Conservation (phyloP, 2,113 vertebrate genomes). For the Shinisaurus crocodilurus region DNA sequence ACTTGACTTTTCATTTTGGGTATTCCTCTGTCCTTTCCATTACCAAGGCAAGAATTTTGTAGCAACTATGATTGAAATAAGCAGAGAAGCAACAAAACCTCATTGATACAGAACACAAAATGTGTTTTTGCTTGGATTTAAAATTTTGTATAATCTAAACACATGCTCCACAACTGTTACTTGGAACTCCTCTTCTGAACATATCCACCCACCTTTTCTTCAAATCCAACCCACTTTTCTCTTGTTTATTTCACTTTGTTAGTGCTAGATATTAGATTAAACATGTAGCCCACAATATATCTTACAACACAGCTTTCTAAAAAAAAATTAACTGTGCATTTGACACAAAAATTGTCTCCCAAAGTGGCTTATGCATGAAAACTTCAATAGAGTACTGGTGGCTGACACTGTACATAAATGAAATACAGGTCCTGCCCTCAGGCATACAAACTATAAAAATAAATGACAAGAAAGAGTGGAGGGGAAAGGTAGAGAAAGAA, state of each 20-base stretch:
- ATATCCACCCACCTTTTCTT: not conserved
- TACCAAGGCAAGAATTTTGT: conserved; percentile 14
- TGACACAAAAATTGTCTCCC: not conserved
- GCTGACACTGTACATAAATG: not conserved
- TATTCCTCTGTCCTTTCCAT: not conserved
- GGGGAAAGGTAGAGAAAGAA: not conserved
- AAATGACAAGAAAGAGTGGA: not conserved
- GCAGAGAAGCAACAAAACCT: not conserved
- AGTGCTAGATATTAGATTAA: not conserved
- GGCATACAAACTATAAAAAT: not conserved
- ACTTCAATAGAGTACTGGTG: not conserved
- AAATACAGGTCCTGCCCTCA: not conserved
- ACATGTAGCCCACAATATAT: not conserved
- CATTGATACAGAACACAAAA: not conserved
- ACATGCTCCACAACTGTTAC: not conserved
- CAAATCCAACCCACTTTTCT: not conserved
- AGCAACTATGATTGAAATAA: not conserved
- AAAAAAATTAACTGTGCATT: not conserved
- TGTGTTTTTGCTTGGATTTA: not conserved
- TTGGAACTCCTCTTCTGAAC: not conserved
- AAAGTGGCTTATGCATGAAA: not conserved
- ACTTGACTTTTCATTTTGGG: not conserved
- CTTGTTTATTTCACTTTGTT: not conserved
- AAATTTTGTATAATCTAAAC: not conserved
- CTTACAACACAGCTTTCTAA: not conserved